Evolutionary conservation across 2,888 invertebrate genomes (phyloP).

Genomic region (Baronia brevicornis): DNA sequence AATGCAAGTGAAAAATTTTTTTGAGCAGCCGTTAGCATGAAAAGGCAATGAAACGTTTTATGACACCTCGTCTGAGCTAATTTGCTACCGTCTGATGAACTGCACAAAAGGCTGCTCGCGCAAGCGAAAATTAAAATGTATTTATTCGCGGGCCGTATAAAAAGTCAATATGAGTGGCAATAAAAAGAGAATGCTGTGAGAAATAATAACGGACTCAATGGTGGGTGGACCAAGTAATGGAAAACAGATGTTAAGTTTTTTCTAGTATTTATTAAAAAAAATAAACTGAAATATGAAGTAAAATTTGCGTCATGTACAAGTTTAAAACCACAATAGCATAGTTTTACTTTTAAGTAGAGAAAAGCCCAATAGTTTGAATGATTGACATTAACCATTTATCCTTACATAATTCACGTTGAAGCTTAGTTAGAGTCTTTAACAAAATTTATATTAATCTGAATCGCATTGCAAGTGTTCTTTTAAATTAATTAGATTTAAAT

Average conservation of each 20-base stretch:
- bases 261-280: background rate
- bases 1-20: constrained; percentile 11
- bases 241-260: background rate
- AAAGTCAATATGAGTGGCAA: constrained; percentile 74
- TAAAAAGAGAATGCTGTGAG: constrained; percentile 64
- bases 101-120: constrained; percentile 53
- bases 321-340: no score
- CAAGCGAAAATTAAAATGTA: constrained; percentile 72
- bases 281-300: no score
- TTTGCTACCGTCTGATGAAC: constrained; percentile 55
- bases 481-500: no score
- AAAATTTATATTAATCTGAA: no score
- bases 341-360: no score
- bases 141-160: constrained; percentile 70
- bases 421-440: no score
- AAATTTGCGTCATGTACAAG: no score
- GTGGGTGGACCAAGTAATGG: constrained; percentile 7
- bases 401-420: no score
- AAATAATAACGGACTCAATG: constrained; percentile 36
- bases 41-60: constrained; percentile 34
- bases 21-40: constrained; percentile 19
- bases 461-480: no score
- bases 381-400: no score
- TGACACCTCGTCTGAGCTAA: constrained; percentile 59
- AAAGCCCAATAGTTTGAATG: no score